Evolutionary conservation across 2,113 vertebrate genomes (phyloP).

Genomic region (Ceratotherium simum): DNA sequence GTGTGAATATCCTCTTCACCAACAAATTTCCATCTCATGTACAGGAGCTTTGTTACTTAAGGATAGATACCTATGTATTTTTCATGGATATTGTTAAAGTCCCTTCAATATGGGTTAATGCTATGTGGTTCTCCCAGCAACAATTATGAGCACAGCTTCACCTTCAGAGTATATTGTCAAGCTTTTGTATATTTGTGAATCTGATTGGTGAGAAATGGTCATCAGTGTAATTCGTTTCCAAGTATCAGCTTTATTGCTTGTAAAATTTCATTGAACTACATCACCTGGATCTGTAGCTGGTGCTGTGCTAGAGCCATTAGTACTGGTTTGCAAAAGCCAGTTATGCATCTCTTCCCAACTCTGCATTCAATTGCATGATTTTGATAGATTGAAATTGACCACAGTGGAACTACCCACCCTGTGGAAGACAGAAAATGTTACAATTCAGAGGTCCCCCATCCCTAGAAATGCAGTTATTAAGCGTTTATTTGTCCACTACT

Average conservation of each 20-base stretch:
- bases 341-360: background rate
- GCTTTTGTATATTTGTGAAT: background rate
- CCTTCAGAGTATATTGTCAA: background rate
- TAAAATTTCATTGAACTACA: background rate
- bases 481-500: background rate
- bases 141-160: background rate
- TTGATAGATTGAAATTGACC: background rate
- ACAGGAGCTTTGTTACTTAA: background rate
- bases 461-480: background rate
- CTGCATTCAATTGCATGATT: background rate
- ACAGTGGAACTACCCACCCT: background rate
- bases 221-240: background rate
- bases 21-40: background rate
- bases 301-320: background rate
- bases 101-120: background rate
- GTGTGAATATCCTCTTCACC: background rate
- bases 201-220: background rate
- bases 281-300: background rate
- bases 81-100: background rate
- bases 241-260: background rate
- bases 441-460: background rate
- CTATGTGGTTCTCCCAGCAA: background rate
- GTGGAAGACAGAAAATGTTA: background rate
- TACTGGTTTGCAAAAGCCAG: background rate
- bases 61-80: background rate